A percentile compares a stretch with the other conserved stretches of the same genome.
phyloP scores from a whole-genome alignment of 2,797 vertebrate species.

The Cirrhinus mrigala region DNA sequence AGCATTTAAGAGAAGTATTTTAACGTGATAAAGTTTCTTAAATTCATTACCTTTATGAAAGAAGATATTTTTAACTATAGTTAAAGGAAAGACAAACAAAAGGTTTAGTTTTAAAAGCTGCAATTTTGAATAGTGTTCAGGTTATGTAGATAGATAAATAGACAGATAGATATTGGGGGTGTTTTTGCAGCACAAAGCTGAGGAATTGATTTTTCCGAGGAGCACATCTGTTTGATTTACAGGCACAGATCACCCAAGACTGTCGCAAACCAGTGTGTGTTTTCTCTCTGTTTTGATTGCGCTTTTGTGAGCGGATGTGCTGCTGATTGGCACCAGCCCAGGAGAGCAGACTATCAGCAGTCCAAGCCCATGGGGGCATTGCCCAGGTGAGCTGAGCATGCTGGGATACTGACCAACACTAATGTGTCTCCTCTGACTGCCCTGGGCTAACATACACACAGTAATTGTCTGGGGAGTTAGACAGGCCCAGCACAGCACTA shows the following conservation, averaged over 20 bases:
- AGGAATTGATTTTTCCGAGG: conserved; percentile 12
- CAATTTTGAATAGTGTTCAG: neutral
- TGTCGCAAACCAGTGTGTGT: neutral
- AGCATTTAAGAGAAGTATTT: conserved; percentile 11
- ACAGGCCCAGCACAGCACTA: conserved; percentile 55
- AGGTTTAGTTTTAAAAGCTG: neutral
- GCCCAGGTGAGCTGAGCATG: conserved; percentile 62
- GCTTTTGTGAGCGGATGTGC: conserved; percentile 47
- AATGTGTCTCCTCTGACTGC: conserved; percentile 63
- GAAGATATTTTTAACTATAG: conserved; percentile 10
- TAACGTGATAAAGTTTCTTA: conserved; percentile 9
- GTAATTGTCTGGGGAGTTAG: conserved; percentile 61
- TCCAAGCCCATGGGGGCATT: conserved; percentile 55
- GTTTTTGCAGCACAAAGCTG: neutral
- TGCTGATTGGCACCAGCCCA: conserved; percentile 55
- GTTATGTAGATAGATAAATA: neutral
- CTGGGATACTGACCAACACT: conserved; percentile 65
- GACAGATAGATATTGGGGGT: neutral
- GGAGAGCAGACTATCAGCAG: conserved; percentile 52
- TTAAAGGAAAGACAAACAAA: neutral
- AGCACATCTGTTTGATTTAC: conserved; percentile 43
- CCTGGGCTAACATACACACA: conserved; percentile 61
- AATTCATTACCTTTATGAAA: conserved; percentile 22
- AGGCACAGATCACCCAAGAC: conserved; percentile 18
- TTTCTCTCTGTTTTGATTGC: conserved; percentile 31